A percentile compares a stretch with the other conserved stretches of the same genome.
Evolutionary conservation across 2,797 vertebrate species (phyloP).

Genomic region (Harpagifer antarcticus): DNA sequence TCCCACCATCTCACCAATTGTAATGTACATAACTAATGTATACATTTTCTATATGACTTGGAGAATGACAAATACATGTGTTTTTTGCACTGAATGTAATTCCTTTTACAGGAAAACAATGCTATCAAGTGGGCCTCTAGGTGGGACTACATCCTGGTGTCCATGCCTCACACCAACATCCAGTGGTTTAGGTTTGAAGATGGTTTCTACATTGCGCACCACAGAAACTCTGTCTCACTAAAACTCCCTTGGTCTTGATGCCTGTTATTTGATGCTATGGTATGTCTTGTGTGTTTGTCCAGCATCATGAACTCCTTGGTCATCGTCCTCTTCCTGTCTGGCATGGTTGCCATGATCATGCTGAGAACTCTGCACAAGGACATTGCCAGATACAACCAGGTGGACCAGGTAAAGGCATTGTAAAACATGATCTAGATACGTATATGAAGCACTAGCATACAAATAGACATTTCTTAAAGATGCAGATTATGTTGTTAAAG

Average conservation of each 20-base stretch:
- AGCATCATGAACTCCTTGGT: conserved; percentile 96
- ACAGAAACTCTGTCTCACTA: background rate
- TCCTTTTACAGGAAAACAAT: conserved; percentile 83
- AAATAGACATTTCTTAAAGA: background rate
- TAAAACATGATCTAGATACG: conserved; percentile 4
- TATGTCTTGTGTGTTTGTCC: conserved; percentile 36
- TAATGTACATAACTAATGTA: background rate
- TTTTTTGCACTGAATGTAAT: conserved; percentile 12
- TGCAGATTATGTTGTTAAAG: background rate
- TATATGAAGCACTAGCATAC: background rate
- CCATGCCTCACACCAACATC: conserved; percentile 92
- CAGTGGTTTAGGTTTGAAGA: conserved; percentile 93
- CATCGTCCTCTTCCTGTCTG: conserved; percentile 93
- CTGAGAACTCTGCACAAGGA: conserved; percentile 92
- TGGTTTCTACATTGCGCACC: background rate
- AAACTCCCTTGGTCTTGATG: background rate
- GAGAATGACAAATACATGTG: background rate
- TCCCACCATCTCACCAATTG: background rate
- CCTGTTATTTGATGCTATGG: background rate
- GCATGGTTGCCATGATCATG: conserved; percentile 94
- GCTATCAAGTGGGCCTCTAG: conserved; percentile 91
- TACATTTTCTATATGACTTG: background rate
- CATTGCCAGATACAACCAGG: conserved; percentile 94
- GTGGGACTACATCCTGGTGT: conserved; percentile 95
- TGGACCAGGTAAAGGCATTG: conserved; percentile 84